Conservation (phyloP, 2,888 invertebrate species). For the Ormyrus thymus region DNA sequence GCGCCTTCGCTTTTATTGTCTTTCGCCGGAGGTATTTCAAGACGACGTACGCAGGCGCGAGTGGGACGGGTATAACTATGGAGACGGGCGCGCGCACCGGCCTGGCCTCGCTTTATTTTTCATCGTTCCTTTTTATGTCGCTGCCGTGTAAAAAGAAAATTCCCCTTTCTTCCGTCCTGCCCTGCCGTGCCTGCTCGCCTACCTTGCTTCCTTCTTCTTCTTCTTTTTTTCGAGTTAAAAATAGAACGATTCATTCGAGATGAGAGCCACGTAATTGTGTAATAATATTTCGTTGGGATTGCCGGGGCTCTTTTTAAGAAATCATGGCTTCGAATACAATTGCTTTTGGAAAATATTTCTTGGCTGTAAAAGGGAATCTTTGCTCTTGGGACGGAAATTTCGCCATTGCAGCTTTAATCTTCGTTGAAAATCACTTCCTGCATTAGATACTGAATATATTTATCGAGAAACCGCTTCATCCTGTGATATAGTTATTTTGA, state of each 20-base stretch:
- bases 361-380: no score
- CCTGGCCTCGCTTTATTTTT: constrained; percentile 49
- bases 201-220: not conserved
- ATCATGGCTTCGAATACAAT: no score
- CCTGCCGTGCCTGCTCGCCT: not conserved
- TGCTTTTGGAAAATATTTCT: no score
- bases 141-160: constrained; percentile 41
- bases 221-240: constrained; percentile 10
- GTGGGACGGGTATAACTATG: not conserved
- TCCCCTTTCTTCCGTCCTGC: not conserved
- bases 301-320: not conserved
- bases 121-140: constrained; percentile 46
- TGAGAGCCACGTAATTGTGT: constrained; percentile 29
- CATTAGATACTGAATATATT: no score
- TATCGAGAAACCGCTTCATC: no score
- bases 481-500: no score
- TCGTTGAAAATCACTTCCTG: no score
- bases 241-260: constrained; percentile 37
- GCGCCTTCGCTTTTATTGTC: constrained; percentile 49
- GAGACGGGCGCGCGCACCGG: no score
- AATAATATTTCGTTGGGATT: constrained; percentile 22
- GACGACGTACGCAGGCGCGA: constrained; percentile 15
- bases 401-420: no score
- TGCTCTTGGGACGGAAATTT: no score
- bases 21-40: constrained; percentile 36